Conservation (phyloP, 1,140 invertebrate genomes). For the Microplitis mediator region DNA sequence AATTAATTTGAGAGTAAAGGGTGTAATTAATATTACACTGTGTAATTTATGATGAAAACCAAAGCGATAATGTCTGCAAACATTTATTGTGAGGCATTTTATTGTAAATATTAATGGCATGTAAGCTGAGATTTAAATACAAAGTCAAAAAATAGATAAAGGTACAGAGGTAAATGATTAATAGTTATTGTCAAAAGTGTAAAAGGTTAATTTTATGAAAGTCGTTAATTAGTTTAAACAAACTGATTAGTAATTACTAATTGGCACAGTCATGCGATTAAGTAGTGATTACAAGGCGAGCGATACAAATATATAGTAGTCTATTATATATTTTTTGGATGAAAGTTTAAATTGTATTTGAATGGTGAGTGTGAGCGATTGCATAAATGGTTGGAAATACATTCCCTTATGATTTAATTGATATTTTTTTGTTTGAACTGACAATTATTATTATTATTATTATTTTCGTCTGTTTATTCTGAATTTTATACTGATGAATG, state of each 20-base stretch:
- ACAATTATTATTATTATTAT: constrained; percentile 16
- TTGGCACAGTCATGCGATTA: no score
- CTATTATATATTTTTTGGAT: no score
- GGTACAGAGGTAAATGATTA: no score
- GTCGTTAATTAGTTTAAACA: no score
- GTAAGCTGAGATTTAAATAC: constrained; percentile 4
- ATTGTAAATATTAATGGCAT: constrained; percentile 29
- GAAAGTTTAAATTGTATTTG: no score
- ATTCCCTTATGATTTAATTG: not conserved
- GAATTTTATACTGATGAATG: constrained; percentile 39
- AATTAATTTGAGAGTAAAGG: not conserved
- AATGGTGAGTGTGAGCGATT: no score
- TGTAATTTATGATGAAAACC: constrained; percentile 31
- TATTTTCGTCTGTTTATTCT: constrained; percentile 41
- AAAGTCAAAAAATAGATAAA: not conserved
- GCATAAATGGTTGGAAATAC: not conserved
- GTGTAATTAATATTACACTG: not conserved
- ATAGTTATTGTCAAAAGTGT: no score
- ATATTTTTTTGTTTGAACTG: constrained; percentile 23
- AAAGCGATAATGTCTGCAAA: constrained; percentile 29
- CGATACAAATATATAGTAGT: no score
- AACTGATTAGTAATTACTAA: no score
- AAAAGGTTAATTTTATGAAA: not conserved
- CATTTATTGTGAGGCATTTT: not conserved
- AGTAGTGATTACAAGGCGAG: no score